Conservation (phyloP, 2,888 invertebrate genomes). For the Caenorhabditis virilis region DNA sequence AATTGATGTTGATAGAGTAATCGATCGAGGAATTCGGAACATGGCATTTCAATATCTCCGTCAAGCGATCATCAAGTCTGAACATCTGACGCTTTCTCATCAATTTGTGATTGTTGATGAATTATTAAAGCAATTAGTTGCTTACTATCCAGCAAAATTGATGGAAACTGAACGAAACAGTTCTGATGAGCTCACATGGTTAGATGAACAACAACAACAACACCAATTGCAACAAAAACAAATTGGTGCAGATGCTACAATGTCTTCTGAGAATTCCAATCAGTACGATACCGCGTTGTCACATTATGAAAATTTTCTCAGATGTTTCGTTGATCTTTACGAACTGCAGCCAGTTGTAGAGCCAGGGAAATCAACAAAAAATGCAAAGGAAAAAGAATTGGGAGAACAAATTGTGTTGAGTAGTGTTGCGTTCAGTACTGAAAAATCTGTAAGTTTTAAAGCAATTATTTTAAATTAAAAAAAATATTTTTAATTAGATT, state of each 20-base stretch:
- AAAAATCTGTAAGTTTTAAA: conserved; percentile 29
- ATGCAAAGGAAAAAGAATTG: conserved; percentile 9
- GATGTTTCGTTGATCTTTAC: conserved; percentile 46
- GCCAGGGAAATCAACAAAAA: conserved; percentile 4
- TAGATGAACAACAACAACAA: conserved; percentile 30
- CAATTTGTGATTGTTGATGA: conserved; percentile 40
- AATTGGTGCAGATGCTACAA: not conserved
- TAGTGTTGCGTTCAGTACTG: conserved; percentile 31
- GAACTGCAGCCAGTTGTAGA: conserved; percentile 18
- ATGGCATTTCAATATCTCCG: conserved; percentile 44
- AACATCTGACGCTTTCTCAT: conserved; percentile 27
- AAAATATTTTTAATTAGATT: conserved; percentile 20
- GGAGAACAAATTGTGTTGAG: conserved; percentile 21
- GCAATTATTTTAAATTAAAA: not conserved
- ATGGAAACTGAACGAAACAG: conserved; percentile 50
- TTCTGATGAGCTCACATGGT: conserved; percentile 40
- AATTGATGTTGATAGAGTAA: conserved; percentile 43
- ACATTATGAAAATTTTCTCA: conserved; percentile 41
- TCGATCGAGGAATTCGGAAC: conserved; percentile 45
- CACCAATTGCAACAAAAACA: not conserved
- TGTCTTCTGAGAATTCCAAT: not conserved
- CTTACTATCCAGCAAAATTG: conserved; percentile 43
- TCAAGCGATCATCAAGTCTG: conserved; percentile 35
- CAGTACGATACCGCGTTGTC: conserved; percentile 20
- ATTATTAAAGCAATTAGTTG: conserved; percentile 39